These are phyloP conservation scores for Platyura marginata DNA, from an alignment of 1,140 invertebrate species.

Conservation along the genomic window DNA sequence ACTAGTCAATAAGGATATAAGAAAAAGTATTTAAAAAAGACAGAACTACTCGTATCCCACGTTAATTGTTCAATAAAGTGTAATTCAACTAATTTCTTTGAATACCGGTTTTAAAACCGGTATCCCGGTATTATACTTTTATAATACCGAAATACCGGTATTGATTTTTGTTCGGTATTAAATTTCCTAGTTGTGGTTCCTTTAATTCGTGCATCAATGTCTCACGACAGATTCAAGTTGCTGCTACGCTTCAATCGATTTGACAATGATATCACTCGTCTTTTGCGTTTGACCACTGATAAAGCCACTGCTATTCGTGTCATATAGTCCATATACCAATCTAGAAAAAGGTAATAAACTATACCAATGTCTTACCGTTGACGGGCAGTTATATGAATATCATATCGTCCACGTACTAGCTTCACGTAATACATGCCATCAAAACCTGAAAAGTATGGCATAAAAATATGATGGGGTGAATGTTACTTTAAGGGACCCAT, in stretches of 20 bases:
- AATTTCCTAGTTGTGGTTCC: too few species aligned
- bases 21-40: too few species aligned
- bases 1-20: too few species aligned
- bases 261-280: not conserved
- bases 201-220: not conserved
- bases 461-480: constrained; percentile 25
- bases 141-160: too few species aligned
- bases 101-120: too few species aligned
- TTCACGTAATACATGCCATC: not conserved
- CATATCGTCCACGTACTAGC: not conserved
- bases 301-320: not conserved
- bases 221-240: not conserved
- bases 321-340: not conserved
- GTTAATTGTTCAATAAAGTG: too few species aligned
- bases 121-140: too few species aligned
- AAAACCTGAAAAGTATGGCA: constrained; percentile 2
- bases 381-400: not conserved
- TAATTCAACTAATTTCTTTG: too few species aligned
- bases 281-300: not conserved
- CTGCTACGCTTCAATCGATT: not conserved
- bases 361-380: not conserved
- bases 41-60: too few species aligned
- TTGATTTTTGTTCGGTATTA: too few species aligned
- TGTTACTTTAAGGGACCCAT: too few species aligned
- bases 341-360: not conserved